Evolutionary conservation across 2,888 invertebrate genomes (phyloP).

Genomic region (Abrostola tripartita): DNA sequence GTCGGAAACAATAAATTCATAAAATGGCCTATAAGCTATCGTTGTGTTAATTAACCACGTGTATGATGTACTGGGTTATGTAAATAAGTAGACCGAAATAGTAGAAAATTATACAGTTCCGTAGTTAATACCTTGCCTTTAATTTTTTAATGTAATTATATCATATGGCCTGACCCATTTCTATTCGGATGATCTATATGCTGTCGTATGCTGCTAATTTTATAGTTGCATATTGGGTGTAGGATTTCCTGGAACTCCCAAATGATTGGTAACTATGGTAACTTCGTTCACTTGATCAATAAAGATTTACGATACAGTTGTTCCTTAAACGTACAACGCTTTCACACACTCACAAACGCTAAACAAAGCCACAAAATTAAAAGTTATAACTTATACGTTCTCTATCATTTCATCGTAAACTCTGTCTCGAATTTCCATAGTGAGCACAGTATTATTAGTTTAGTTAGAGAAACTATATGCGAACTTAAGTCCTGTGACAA

Average conservation of each 20-base stretch:
- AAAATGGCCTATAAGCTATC: conserved; percentile 51
- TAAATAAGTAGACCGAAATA: conserved; percentile 24
- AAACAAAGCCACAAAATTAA: conserved; percentile 1
- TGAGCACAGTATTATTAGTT: conserved; percentile 8
- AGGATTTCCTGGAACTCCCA: conserved; percentile 16
- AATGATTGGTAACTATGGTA: conserved; percentile 27
- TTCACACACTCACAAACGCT: background rate
- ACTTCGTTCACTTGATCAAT: conserved; percentile 29
- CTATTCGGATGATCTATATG: no score
- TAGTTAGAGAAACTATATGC: conserved; percentile 24
- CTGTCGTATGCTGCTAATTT: background rate
- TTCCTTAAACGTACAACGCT: conserved; percentile 3
- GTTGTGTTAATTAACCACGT: conserved; percentile 54
- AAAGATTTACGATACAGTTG: conserved; percentile 20
- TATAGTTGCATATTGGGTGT: conserved; percentile 10
- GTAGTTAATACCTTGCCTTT: background rate
- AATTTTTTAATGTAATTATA: no score
- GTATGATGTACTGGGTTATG: conserved; percentile 35
- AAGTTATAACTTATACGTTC: background rate
- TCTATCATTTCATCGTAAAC: conserved; percentile 5
- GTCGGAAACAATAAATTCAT: conserved; percentile 70
- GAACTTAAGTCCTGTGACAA: conserved; percentile 19
- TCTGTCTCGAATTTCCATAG: background rate
- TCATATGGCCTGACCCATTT: no score
- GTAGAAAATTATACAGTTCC: conserved; percentile 15